Evolutionary conservation across 2,113 vertebrate genomes (phyloP), one percentile per base, ranked within the genome.

Genomic region (Philantomba maxwellii): DNA sequence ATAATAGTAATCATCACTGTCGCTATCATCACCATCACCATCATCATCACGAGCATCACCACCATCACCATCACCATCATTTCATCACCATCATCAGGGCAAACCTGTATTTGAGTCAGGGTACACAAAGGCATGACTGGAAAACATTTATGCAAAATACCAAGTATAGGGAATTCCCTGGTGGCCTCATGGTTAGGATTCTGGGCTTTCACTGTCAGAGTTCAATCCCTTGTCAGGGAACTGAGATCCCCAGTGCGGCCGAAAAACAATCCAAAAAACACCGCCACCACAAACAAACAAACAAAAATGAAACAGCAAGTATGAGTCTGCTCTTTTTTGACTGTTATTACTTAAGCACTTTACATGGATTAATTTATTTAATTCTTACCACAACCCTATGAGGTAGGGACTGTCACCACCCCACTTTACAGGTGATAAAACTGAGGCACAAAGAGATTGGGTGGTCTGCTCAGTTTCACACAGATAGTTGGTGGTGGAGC

Each of bases 41-140:
- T n/a, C 45, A n/a, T 8, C 33, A 36, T 11, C 9, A 36, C 2
- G 1, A 39, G 1, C 66, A 39, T 1, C 16, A 39, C 0, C 36
- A 25, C 1, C 19, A 21, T 7, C 53, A 55, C 19, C 7, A 55
- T 0, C 53, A 55, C 11, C 26, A 30, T 25, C 23, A 57, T 57
- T 57, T 1, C 64, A 64, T 33, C 64, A 73, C 7, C 36, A 73
- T 25, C 70, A 23, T 23, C 36, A 26, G 39, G 4, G 19, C 43
- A 91, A 81, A 19, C 23, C 58, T 25, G 7, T 15, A 6, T 73
- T 28, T 75, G 53, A 55, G 51, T 82, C 51, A 55, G 80, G 51
- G 33, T 5, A 39, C 51, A 55, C 51, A 55, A 16, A 82, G 51
- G n/a, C 23, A 12, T 10, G 51, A 55, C 80, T 39, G 80, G 80